Evolutionary conservation across 2,797 vertebrate genomes (phyloP), one percentile per base, ranked within the genome.

Genomic region (Eupleurogrammus muticus): DNA sequence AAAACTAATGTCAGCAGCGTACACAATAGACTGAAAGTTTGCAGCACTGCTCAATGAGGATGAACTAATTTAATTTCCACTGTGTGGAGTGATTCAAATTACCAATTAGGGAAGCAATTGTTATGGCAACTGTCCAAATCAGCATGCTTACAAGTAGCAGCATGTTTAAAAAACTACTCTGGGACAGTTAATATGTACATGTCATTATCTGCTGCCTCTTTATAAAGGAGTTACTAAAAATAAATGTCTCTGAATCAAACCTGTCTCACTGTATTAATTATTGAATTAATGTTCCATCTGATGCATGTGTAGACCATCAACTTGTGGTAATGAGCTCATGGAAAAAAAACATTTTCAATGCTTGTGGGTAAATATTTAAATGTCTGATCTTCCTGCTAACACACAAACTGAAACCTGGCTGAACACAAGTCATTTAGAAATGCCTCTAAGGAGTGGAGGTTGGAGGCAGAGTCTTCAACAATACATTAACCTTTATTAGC

Each of bases 41-140:
- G 40, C 40, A 50, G 40, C 23, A 13, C 28, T 34, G 21, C 17
- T 46, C 24, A 40, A 36, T 36, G 44, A 65, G 4, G 7, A 44
- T 8, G 20, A 61, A 19, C 16, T 35, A 5, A 10, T 48, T 42
- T 35, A 24, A 59, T 75, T 80, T 77, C 80, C 81, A 82, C 83
- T 63, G 63, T 80, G 81, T 85, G 83, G 81, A 81, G 53, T 75
- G 77, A 67, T 54, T 66, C 5, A 70, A 79, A 34, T 4, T 34
- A 52, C 14, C 23, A 38, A 54, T 80, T 53, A 70, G 9, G 9
- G 40, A 34, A 24, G 32, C 51, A 40, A 13, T 24, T 49, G 57
- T 61, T 24, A 49, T 49, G 61, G 21, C 66, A 57, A 68, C 66
- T 23, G 42, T 61, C 49, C 6, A 32, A 23, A 32, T 48, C 54